A percentile compares a stretch with the other conserved stretches of the same genome.
Evolutionary conservation across 2,888 invertebrate species (phyloP).

Genomic region (Pandemis corylana): DNA sequence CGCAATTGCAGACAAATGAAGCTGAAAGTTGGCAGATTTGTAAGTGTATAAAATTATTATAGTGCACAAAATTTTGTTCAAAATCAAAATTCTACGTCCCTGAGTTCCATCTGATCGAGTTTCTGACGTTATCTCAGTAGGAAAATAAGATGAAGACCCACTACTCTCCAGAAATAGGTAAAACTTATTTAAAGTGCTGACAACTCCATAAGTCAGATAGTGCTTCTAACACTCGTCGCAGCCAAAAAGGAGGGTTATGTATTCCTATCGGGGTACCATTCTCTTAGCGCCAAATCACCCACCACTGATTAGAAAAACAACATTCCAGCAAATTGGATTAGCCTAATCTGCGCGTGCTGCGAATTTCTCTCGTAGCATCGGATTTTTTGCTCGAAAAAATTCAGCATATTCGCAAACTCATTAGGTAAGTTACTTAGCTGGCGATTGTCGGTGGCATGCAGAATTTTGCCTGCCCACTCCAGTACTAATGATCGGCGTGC

Average conservation of each 20-base stretch:
- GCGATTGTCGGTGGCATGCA: constrained; percentile 74
- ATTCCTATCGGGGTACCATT: background rate
- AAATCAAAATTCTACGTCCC: too few relatives aligned
- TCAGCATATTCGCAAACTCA: constrained; percentile 48
- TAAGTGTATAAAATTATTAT: too few relatives aligned
- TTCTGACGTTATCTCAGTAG: too few relatives aligned
- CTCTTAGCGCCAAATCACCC: background rate
- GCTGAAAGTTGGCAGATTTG: too few relatives aligned
- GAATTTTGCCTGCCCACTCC: constrained; percentile 57
- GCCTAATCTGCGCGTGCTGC: constrained; percentile 14
- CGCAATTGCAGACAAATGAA: too few relatives aligned
- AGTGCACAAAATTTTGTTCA: too few relatives aligned
- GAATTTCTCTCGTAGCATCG: constrained; percentile 21
- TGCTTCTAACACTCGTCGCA: background rate
- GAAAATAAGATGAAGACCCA: too few relatives aligned
- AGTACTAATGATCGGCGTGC: constrained; percentile 73
- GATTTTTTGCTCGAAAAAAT: constrained; percentile 42
- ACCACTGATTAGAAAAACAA: constrained; percentile 37
- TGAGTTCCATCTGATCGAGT: too few relatives aligned
- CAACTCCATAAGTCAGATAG: background rate
- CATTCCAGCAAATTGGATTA: constrained; percentile 39
- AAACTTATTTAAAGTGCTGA: background rate
- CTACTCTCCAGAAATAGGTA: too few relatives aligned
- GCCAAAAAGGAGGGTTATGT: background rate
- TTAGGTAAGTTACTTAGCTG: constrained; percentile 56